Evolutionary conservation across 2,113 vertebrate species (phyloP), one percentile per base, ranked within the genome.

Genomic region (Amphiprion percula): DNA sequence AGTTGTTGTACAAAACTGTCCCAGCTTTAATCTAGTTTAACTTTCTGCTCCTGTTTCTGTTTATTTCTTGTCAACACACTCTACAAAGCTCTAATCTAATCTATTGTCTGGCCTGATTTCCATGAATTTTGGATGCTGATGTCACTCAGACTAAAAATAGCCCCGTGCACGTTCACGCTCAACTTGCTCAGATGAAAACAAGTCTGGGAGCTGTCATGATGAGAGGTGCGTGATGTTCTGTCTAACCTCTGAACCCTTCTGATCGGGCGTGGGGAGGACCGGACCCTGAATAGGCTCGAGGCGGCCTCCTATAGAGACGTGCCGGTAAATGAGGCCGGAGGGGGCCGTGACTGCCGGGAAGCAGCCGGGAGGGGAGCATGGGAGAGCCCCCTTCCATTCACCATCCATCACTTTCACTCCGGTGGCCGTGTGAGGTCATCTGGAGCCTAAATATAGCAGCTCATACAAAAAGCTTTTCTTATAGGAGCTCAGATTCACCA

Each of bases 301-400:
- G 14, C 17, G 76, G 84, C 86, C 79, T 53, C 83, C 75, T 60
- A 10, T 11, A 83, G 69, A 83, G 73, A 70, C n/a, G 50, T 92
- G 68, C 90, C 89, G n/a, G 91, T 84, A 93, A 93, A 88, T 63
- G 10, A 41, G 17, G 28, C 74, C 62, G 17, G 59, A 67, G 83
- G 72, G 84, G 87, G 90, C 56, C 73, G 83, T 37, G 74, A 58
- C 90, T 95, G 87, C 92, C 89, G 87, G 93, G 92, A 94, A 95
- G 71, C 79, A 55, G 30, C 33, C 28, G 62, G 56, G 64, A 79
- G 61, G 62, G 56, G 64, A 79, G 61, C 17, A 28, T 70, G 30
- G 52, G 26, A 26, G 26, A 26, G 26, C 26, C 26, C 26, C 26
- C 26, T 3, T 49, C 55, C 47, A 55, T 89, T 88, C 88, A 64